Percentiles rank a stretch among this genome's conserved stretches.
Evolutionary conservation across 2,113 vertebrate species (phyloP).

Genomic region (Colossoma macropomum): DNA sequence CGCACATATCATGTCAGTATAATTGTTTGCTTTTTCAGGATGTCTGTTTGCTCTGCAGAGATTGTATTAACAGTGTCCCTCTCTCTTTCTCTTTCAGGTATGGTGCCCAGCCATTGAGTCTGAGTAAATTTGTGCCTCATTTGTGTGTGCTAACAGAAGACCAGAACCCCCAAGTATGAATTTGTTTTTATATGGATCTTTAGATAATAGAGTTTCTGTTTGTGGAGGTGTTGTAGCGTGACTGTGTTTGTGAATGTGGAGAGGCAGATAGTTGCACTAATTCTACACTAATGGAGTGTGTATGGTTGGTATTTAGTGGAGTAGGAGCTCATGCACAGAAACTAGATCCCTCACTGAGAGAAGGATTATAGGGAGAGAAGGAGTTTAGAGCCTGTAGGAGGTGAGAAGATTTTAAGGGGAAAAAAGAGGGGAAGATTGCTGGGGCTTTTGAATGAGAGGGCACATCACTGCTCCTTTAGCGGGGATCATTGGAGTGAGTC

Average conservation of each 20-base stretch:
- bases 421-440: background rate
- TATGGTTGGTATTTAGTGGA: background rate
- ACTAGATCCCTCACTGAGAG: constrained; percentile 3
- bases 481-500: background rate
- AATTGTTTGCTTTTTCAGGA: background rate
- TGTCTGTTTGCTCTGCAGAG: background rate
- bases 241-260: background rate
- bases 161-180: constrained; percentile 89
- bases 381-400: background rate
- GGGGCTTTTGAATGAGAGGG: background rate
- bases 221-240: background rate
- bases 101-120: constrained; percentile 83
- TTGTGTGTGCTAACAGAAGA: constrained; percentile 89
- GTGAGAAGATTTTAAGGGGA: background rate
- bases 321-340: background rate
- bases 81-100: constrained; percentile 71
- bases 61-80: background rate
- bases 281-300: background rate
- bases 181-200: constrained; percentile 6
- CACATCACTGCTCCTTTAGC: background rate
- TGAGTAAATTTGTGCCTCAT: constrained; percentile 93
- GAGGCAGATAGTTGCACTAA: background rate
- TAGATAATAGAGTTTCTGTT: background rate
- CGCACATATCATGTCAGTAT: no score
- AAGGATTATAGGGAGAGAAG: background rate